Evolutionary conservation across 2,888 invertebrate species (phyloP).

Genomic region (Magallana nippona): DNA sequence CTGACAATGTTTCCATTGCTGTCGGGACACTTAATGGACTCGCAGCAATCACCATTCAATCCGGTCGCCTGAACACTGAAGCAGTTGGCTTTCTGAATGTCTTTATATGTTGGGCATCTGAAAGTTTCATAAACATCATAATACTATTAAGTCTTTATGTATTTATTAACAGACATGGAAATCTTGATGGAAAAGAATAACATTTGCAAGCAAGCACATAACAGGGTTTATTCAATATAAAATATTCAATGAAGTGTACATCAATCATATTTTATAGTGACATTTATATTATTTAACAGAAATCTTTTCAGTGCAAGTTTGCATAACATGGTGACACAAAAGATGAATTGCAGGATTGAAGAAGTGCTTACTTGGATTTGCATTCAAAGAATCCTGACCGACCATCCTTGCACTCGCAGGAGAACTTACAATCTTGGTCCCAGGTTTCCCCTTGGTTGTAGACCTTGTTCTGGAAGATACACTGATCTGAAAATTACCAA

Average conservation of each 20-base stretch:
- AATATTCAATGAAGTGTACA: no score
- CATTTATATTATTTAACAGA: no score
- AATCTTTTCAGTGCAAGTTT: no score
- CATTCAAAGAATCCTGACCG: conserved; percentile 66
- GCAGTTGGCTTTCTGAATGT: conserved; percentile 57
- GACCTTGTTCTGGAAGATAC: conserved; percentile 63
- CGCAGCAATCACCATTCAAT: conserved; percentile 47
- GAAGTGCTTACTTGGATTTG: conserved; percentile 61
- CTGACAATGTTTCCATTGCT: conserved; percentile 47
- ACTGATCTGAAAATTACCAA: conserved; percentile 56
- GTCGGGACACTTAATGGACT: conserved; percentile 47
- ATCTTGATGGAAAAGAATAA: no score
- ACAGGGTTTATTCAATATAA: no score
- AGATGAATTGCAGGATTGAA: not conserved
- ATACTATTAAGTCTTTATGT: no score
- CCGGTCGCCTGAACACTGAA: conserved; percentile 49
- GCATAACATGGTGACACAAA: no score
- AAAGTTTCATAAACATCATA: not conserved
- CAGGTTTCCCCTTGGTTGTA: conserved; percentile 68
- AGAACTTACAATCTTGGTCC: conserved; percentile 66
- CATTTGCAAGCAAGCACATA: no score
- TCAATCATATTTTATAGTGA: no score
- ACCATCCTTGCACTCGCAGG: conserved; percentile 64
- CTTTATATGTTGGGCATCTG: conserved; percentile 65
- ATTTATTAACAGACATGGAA: no score